Percentiles rank a stretch among this genome's conserved stretches.
These are phyloP conservation scores for Gadus macrocephalus DNA, from an alignment of 2,113 vertebrate species.

Conservation along the genomic window DNA sequence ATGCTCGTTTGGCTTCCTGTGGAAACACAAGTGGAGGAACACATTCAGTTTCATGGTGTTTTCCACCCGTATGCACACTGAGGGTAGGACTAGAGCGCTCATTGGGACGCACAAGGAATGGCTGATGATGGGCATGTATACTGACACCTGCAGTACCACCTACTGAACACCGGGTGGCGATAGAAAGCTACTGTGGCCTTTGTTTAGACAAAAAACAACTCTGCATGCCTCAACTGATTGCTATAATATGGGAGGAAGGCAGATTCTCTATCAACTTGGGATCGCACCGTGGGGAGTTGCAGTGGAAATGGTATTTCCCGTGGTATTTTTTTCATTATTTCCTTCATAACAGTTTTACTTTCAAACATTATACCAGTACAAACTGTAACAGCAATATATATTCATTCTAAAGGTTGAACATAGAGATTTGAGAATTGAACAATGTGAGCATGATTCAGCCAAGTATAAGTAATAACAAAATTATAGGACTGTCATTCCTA, in stretches of 20 bases:
- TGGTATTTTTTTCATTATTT: too few relatives aligned
- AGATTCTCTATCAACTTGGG: conserved; percentile 4
- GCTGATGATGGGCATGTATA: neutral
- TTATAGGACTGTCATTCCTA: too few relatives aligned
- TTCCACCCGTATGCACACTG: neutral
- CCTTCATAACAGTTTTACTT: too few relatives aligned
- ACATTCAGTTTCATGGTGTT: neutral
- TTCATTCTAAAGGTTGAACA: too few relatives aligned
- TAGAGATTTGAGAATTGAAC: too few relatives aligned
- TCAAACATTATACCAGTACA: too few relatives aligned
- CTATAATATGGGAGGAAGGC: neutral
- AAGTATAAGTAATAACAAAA: too few relatives aligned
- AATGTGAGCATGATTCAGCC: too few relatives aligned
- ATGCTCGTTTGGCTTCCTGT: conserved; percentile 66
- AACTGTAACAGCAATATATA: too few relatives aligned
- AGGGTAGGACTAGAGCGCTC: too few relatives aligned
- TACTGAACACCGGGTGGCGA: conserved; percentile 51
- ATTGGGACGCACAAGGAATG: neutral
- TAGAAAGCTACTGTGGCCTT: conserved; percentile 31
- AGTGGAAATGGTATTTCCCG: too few relatives aligned
- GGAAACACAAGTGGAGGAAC: conserved; percentile 12
- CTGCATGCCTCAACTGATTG: conserved; percentile 14
- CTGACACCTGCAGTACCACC: conserved; percentile 18
- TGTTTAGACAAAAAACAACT: conserved; percentile 37
- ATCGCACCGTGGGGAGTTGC: too few relatives aligned